A percentile compares a stretch with the other conserved stretches of the same genome.
These are phyloP conservation scores for Anguilla rostrata DNA, from an alignment of 2,113 vertebrate species.

Conservation along the genomic window DNA sequence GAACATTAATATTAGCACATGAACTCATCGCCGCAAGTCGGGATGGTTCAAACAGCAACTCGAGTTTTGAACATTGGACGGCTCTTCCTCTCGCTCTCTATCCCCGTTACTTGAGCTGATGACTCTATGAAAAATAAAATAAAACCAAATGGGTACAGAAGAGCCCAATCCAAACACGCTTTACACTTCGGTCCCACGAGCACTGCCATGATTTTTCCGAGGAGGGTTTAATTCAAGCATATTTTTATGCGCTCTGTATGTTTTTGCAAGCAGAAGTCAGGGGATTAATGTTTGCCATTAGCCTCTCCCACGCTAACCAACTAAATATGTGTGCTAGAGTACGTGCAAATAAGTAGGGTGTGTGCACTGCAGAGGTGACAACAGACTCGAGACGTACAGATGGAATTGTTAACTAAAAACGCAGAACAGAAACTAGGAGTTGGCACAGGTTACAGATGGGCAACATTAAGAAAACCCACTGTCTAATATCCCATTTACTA, in stretches of 20 bases:
- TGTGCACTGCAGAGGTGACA: conserved; percentile 31
- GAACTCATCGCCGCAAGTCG: background rate
- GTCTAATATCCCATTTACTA: background rate
- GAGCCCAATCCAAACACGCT: conserved; percentile 55
- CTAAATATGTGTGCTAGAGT: conserved; percentile 45
- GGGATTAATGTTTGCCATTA: conserved; percentile 52
- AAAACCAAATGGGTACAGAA: conserved; percentile 57
- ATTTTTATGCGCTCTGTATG: conserved; percentile 49
- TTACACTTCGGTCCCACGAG: conserved; percentile 54
- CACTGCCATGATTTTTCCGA: conserved; percentile 50
- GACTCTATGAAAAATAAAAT: conserved; percentile 43
- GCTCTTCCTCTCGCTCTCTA: conserved; percentile 33
- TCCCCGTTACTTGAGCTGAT: conserved; percentile 49
- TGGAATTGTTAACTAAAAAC: background rate
- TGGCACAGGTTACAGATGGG: background rate
- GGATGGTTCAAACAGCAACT: background rate
- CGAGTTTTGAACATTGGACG: no score
- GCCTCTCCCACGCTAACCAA: conserved; percentile 43
- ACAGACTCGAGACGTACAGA: conserved; percentile 19
- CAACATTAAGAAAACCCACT: background rate
- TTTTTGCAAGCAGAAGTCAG: conserved; percentile 44
- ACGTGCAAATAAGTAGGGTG: conserved; percentile 27
- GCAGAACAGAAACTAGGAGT: background rate
- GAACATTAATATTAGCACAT: background rate
- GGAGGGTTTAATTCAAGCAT: conserved; percentile 48